A percentile compares a stretch with the other conserved stretches of the same genome.
phyloP scores from a whole-genome alignment of 2,888 invertebrate genomes.

The Lasioglossum pauxillum region DNA sequence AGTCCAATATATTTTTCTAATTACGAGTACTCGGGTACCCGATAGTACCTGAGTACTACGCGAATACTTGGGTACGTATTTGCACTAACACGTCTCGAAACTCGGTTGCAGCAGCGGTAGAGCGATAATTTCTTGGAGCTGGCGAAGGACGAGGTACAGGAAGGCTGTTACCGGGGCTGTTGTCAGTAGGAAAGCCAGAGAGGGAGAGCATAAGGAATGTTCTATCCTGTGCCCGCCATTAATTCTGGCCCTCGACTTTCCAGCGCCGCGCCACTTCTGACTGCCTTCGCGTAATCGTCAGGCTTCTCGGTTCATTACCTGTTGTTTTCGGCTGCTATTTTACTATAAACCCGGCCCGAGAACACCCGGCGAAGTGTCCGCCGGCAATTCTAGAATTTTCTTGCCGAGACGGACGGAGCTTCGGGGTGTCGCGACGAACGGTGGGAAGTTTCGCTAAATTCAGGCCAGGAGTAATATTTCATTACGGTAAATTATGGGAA shows the following conservation, averaged over 20 bases:
- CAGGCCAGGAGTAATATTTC: too few species aligned
- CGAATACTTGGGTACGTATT: background rate
- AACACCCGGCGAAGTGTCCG: background rate
- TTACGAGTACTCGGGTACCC: too few species aligned
- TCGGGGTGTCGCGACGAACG: background rate
- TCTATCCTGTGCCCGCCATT: conserved; percentile 65
- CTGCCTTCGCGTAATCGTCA: conserved; percentile 66
- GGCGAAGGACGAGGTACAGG: conserved; percentile 65
- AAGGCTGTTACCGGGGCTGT: conserved; percentile 71
- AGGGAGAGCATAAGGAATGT: conserved; percentile 66
- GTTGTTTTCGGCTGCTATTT: conserved; percentile 45
- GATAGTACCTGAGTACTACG: background rate
- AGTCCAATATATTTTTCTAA: too few species aligned
- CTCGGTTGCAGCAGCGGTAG: conserved; percentile 38
- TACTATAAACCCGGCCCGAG: background rate
- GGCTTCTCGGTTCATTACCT: conserved; percentile 65
- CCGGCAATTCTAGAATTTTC: background rate
- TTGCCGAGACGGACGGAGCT: background rate
- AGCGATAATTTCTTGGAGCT: conserved; percentile 70
- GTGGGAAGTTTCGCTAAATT: background rate
- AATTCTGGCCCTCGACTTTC: conserved; percentile 67
- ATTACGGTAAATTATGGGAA: too few species aligned
- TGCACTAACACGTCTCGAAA: background rate
- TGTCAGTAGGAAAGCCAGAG: conserved; percentile 62
- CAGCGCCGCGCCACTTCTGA: conserved; percentile 44